phyloP scores from a whole-genome alignment of 2,113 vertebrate genomes.

The Tupaia tana region DNA sequence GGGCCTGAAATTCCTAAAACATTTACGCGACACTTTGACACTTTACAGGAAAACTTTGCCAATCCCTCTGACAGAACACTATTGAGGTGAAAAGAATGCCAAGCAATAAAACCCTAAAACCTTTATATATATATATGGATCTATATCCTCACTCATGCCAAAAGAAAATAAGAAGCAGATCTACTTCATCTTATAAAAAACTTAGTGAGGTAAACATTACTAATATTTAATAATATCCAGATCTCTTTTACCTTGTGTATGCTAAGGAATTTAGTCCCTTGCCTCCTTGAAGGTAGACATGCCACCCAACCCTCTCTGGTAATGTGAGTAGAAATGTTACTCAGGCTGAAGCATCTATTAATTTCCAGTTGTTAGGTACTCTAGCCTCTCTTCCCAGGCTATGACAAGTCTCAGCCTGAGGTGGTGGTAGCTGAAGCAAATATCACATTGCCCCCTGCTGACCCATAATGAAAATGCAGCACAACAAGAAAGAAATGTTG shows the following conservation, averaged over 20 bases:
- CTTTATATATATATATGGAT: constrained; percentile 4
- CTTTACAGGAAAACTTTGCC: constrained; percentile 2
- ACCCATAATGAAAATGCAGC: background rate
- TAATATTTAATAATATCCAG: background rate
- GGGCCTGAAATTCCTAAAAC: background rate
- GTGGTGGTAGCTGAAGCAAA: background rate
- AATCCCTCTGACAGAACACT: background rate
- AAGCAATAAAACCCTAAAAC: constrained; percentile 15
- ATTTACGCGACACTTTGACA: background rate
- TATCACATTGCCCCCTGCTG: background rate
- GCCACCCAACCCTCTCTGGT: background rate
- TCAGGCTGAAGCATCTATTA: background rate
- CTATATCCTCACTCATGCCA: background rate
- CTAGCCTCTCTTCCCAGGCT: background rate
- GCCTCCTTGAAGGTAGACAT: background rate
- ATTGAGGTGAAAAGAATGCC: background rate
- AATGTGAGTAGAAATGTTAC: background rate
- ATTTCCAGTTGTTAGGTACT: background rate
- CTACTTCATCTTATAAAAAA: background rate
- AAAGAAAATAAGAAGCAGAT: constrained; percentile 24
- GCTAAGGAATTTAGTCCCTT: background rate
- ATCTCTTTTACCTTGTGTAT: background rate
- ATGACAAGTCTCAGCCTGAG: background rate
- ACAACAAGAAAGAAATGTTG: background rate
- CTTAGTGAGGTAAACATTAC: background rate